Conservation (phyloP, 2,113 vertebrate genomes). For the Oenanthe melanoleuca region DNA sequence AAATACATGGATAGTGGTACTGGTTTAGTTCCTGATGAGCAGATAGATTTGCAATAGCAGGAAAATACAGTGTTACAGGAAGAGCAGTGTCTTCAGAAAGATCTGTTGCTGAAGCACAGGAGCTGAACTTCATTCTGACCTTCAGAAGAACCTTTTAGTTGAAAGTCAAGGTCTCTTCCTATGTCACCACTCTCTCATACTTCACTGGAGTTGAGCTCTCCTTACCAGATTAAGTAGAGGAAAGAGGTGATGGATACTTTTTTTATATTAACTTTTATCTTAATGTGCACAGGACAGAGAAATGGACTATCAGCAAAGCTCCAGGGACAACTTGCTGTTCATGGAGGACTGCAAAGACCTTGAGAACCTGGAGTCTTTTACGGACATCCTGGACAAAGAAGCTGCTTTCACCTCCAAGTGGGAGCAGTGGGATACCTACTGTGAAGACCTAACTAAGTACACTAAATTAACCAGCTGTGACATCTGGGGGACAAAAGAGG, state of each 20-base stretch:
- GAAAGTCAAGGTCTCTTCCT: background rate
- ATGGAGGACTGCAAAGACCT: constrained; percentile 90
- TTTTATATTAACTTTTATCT: background rate
- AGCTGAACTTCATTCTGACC: background rate
- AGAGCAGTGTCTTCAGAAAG: background rate
- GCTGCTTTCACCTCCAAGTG: constrained; percentile 87
- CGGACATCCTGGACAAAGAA: constrained; percentile 88
- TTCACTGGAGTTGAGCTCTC: background rate
- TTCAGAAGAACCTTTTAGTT: background rate
- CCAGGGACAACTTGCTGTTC: constrained; percentile 86
- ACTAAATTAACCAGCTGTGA: constrained; percentile 96
- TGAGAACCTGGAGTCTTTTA: constrained; percentile 89
- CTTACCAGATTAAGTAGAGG: background rate
- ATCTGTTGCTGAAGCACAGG: background rate
- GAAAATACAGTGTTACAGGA: background rate
- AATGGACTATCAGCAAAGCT: constrained; percentile 92
- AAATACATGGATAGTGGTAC: background rate
- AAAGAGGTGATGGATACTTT: background rate
- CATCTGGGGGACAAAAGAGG: constrained; percentile 99
- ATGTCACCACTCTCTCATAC: background rate
- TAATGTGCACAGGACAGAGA: constrained; percentile 86
- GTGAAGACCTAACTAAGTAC: constrained; percentile 98
- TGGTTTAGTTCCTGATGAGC: background rate
- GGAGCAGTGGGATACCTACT: constrained; percentile 98
- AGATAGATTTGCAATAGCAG: background rate